phyloP scores from a whole-genome alignment of 2,797 vertebrate genomes.

The Eremophila alpestris region DNA sequence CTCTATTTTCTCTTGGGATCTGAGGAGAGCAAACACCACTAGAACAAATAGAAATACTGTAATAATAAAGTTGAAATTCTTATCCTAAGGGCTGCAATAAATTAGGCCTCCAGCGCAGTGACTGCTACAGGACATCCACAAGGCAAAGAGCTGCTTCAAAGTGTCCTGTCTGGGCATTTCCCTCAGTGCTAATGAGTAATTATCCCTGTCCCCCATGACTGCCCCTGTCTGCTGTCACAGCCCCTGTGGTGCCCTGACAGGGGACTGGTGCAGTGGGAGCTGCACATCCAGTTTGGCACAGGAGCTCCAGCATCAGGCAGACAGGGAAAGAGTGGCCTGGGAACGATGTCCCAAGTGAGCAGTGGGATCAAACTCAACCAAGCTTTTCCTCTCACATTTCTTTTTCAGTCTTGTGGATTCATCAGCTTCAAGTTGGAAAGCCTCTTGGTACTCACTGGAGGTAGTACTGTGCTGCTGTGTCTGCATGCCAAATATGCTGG shows the following conservation, averaged over 20 bases:
- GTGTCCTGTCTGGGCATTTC: not conserved
- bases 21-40: not conserved
- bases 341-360: not conserved
- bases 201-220: accelerated
- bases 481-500: not conserved
- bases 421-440: not conserved
- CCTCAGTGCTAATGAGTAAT: not conserved
- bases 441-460: not conserved
- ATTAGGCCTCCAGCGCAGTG: not conserved
- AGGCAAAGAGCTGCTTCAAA: not conserved
- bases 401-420: not conserved
- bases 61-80: not conserved
- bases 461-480: not conserved
- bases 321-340: not conserved
- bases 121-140: not conserved
- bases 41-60: not conserved
- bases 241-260: not conserved
- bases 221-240: not conserved
- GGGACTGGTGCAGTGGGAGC: not conserved
- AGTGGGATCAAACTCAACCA: not conserved
- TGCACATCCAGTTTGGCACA: not conserved
- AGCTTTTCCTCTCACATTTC: not conserved
- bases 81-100: not conserved
- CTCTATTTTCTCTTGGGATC: not conserved
- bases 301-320: accelerated